A percentile compares a stretch with the other conserved stretches of the same genome.
Evolutionary conservation across 1,140 invertebrate genomes (phyloP).

Genomic region (Goniozus legneri): DNA sequence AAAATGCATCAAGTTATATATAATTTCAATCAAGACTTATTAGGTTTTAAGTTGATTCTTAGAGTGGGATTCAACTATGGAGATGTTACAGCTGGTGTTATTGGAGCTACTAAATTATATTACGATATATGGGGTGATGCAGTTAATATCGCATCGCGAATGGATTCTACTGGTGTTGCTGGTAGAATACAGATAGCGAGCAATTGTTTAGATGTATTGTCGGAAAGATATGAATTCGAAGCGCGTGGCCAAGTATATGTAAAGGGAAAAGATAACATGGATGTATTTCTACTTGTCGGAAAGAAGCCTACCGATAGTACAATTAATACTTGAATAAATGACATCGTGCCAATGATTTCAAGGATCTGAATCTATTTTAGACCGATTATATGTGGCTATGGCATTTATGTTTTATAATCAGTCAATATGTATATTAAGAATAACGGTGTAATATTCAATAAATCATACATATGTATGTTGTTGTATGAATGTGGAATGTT

Average conservation of each 20-base stretch:
- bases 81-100: slow-evolving; percentile 92
- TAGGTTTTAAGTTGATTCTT: slow-evolving; percentile 90
- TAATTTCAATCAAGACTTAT: slow-evolving; percentile 82
- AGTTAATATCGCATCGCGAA: slow-evolving; percentile 93
- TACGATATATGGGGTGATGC: slow-evolving; percentile 99
- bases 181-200: slow-evolving; percentile 84
- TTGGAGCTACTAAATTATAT: slow-evolving; percentile 92
- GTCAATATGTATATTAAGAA: too few species aligned
- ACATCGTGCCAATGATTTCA: too few species aligned
- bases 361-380: too few species aligned
- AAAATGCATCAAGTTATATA: slow-evolving; percentile 84
- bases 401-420: too few species aligned
- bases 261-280: slow-evolving; percentile 94
- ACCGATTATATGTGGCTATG: too few species aligned
- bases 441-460: too few species aligned
- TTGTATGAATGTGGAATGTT: too few species aligned
- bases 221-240: slow-evolving; percentile 72
- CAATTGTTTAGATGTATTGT: slow-evolving; percentile 65
- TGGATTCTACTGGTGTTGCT: slow-evolving; percentile 89
- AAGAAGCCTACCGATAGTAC: too few species aligned
- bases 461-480: too few species aligned
- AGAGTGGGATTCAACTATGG: slow-evolving; percentile 81
- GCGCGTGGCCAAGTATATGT: slow-evolving; percentile 84
- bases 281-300: slow-evolving; percentile 72
- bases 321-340: too few species aligned